Percentiles rank a stretch among this genome's conserved stretches.
Conservation (phyloP, 1,140 invertebrate species). For the Pristionchus pacificus region DNA sequence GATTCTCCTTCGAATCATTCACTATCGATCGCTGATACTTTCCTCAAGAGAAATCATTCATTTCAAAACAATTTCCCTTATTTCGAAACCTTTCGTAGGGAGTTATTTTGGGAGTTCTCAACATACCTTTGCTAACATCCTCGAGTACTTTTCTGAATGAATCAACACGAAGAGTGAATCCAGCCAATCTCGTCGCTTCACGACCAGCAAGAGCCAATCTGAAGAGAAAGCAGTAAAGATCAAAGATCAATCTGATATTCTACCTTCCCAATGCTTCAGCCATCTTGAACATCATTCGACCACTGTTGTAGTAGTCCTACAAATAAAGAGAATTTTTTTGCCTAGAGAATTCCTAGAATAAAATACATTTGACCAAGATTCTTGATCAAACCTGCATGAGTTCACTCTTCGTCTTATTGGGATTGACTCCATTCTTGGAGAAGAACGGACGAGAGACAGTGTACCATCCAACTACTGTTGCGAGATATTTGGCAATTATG, state of each 20-base stretch:
- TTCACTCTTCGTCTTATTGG: constrained; percentile 47
- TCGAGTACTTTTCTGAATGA: constrained; percentile 79
- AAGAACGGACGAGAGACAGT: constrained; percentile 91
- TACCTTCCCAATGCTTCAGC: constrained; percentile 85
- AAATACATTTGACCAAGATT: neutral
- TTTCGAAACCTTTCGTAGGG: constrained; percentile 4
- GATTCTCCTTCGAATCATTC: constrained; percentile 20
- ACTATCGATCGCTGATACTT: constrained; percentile 45
- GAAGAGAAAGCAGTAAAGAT: neutral
- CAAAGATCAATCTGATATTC: neutral
- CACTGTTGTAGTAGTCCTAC: constrained; percentile 87
- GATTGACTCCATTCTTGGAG: constrained; percentile 58
- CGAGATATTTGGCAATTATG: constrained; percentile 90
- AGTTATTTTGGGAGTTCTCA: no score
- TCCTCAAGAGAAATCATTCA: no score
- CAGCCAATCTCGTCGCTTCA: constrained; percentile 86
- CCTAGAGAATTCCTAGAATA: neutral
- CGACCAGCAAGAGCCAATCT: constrained; percentile 83
- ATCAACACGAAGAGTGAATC: constrained; percentile 85
- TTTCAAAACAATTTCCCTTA: no score
- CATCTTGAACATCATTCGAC: constrained; percentile 90
- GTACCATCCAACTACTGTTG: constrained; percentile 88
- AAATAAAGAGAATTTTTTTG: constrained; percentile 46
- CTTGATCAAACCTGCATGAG: constrained; percentile 45
- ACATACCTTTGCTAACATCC: constrained; percentile 79